Base-by-base conservation (phyloP, 2,797 vertebrate genomes). In the Forpus xanthops region DNA sequence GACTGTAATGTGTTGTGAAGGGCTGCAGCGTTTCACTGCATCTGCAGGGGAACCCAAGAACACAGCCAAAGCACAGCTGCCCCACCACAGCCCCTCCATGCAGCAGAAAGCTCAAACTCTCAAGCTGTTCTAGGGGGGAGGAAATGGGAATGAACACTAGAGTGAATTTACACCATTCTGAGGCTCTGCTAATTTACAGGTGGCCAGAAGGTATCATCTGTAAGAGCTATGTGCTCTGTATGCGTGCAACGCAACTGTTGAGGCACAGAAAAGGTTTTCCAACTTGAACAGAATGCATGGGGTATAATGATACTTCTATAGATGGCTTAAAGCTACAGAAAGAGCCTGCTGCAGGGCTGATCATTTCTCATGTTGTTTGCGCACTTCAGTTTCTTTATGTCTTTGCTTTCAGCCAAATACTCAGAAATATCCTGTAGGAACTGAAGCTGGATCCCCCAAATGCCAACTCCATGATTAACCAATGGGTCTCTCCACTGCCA, bases 261-360 rank as follows among this genome's bases (percentile, higher is more conserved):
- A 72, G 70, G 76, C n/a, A 61, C 85, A 58, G 70, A 39, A 58
- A 91, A 90, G 66, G 79, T 66, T 83, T 86, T 78, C 85, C 73
- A 62, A 27, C 44, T 24, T 11, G 42, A 92, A 82, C 25, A 45
- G 78, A 86, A 68, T 39, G 65, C 45, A n/a, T 0, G 18, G 49
- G 45, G 71, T 58, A 12, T 15, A 75, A 62, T 0, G 5, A 56
- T 11, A 56, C 21, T 70, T 31, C 90, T 79, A 67, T 42, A 85
- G 67, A 87, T 37, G 71, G 65, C 56, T 95, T 58, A 78, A 75
- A 94, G 91, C 62, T 83, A 45, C 76, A 80, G 86, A 49, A 90
- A 60, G 82, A 87, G 66, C 27, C 60, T 64, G 79, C 76, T 85
- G 73, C 82, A 92, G 75, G 82, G 68, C 55, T 50, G 45, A 73